Percentiles rank a stretch among this genome's conserved stretches.
phyloP scores from a whole-genome alignment of 2,888 invertebrate genomes.

The Cheilosia vernalis region DNA sequence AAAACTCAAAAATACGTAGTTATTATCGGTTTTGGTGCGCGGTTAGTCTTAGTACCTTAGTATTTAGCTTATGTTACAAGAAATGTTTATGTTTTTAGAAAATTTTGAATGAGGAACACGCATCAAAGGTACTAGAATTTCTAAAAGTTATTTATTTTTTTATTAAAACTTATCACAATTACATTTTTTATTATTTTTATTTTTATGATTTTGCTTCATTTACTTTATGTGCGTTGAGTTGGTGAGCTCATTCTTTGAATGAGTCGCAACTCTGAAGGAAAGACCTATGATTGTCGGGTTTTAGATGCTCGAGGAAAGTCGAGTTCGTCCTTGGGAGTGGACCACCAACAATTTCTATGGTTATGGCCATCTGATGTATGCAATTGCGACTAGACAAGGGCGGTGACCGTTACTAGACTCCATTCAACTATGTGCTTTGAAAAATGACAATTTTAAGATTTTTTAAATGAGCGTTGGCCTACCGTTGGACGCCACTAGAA shows the following conservation, averaged over 20 bases:
- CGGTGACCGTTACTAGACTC: too few species aligned
- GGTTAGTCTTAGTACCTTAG: constrained; percentile 39
- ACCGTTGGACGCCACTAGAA: neutral
- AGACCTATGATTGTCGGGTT: constrained; percentile 6
- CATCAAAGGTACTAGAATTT: constrained; percentile 70
- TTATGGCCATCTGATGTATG: too few species aligned
- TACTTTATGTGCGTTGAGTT: constrained; percentile 67
- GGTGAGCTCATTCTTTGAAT: constrained; percentile 6
- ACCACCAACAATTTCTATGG: too few species aligned
- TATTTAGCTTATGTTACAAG: constrained; percentile 42
- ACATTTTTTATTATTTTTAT: constrained; percentile 37
- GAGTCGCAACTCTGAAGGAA: constrained; percentile 41
- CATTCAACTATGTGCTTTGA: too few species aligned
- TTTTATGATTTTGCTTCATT: constrained; percentile 21
- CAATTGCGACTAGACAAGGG: too few species aligned
- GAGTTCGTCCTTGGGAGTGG: neutral
- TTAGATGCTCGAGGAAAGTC: neutral
- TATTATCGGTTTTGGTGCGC: constrained; percentile 33
- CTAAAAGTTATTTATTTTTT: constrained; percentile 35
- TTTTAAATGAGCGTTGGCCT: neutral
- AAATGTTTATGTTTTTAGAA: constrained; percentile 20
- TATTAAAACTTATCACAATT: constrained; percentile 64
- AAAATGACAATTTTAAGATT: too few species aligned
- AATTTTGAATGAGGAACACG: constrained; percentile 75
- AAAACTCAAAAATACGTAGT: constrained; percentile 1